Percentiles rank a stretch among this genome's conserved stretches.
Conservation (phyloP, 1,140 invertebrate species). For the Druon quercuslanigerum region DNA sequence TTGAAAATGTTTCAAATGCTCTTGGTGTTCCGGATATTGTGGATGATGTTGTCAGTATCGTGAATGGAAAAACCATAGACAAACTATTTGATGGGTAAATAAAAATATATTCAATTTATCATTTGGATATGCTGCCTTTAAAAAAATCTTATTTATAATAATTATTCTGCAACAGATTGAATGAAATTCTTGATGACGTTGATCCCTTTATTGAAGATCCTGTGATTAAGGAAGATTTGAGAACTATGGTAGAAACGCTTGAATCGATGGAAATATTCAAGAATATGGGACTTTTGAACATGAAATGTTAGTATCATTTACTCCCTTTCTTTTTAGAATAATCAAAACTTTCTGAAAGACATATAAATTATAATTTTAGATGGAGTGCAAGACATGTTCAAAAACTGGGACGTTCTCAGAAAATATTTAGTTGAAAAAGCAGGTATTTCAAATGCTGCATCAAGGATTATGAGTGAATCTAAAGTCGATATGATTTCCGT, state of each 20-base stretch:
- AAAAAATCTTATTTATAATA: constrained; percentile 7
- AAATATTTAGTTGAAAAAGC: constrained; percentile 62
- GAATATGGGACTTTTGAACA: constrained; percentile 64
- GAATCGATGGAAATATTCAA: constrained; percentile 71
- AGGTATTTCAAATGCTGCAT: constrained; percentile 54
- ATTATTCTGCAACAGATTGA: constrained; percentile 48
- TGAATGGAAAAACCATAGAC: constrained; percentile 72
- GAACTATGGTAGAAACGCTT: constrained; percentile 66
- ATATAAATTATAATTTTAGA: constrained; percentile 55
- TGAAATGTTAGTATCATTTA: constrained; percentile 57
- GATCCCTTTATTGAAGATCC: constrained; percentile 60
- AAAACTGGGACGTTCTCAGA: constrained; percentile 66
- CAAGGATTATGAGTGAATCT: constrained; percentile 57
- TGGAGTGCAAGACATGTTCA: constrained; percentile 66
- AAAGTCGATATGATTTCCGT: constrained; percentile 71
- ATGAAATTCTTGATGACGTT: constrained; percentile 64
- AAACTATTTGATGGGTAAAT: constrained; percentile 73
- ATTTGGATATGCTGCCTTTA: constrained; percentile 33
- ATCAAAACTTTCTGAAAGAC: not conserved
- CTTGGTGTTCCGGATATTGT: constrained; percentile 64
- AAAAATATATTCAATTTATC: constrained; percentile 33
- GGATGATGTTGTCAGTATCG: constrained; percentile 64
- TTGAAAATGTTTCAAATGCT: constrained; percentile 61
- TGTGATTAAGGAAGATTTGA: constrained; percentile 65
- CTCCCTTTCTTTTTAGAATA: not conserved